phyloP scores from a whole-genome alignment of 2,797 vertebrate species.

The Myripristis jacobus region DNA sequence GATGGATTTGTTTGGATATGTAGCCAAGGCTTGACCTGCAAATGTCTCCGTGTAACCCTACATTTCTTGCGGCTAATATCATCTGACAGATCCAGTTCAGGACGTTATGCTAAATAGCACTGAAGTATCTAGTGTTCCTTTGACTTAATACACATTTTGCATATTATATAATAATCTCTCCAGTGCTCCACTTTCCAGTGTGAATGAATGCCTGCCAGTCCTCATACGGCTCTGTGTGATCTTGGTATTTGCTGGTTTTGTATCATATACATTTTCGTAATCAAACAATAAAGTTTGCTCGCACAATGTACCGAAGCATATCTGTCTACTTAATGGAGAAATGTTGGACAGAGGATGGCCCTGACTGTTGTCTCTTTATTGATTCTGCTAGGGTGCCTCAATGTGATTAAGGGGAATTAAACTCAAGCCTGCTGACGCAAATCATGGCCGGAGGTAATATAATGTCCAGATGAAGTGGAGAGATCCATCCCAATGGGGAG shows the following conservation, averaged over 20 bases:
- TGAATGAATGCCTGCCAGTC: neutral
- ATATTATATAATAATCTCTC: neutral
- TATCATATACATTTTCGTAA: constrained; percentile 4
- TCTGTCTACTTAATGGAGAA: constrained; percentile 48
- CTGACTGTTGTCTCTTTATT: constrained; percentile 68
- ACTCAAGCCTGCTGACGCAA: constrained; percentile 70
- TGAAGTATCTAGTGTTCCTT: neutral
- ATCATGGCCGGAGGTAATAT: constrained; percentile 73
- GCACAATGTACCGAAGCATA: neutral
- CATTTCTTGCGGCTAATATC: neutral
- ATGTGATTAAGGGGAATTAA: constrained; percentile 79
- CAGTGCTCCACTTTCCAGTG: neutral
- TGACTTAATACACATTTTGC: neutral
- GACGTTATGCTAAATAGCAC: neutral
- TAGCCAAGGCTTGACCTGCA: constrained; percentile 14
- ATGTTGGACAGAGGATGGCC: constrained; percentile 55
- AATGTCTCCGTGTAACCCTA: constrained; percentile 21
- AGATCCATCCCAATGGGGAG: constrained; percentile 66
- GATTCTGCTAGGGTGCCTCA: constrained; percentile 68
- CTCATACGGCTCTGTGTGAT: neutral
- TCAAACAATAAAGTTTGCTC: constrained; percentile 25
- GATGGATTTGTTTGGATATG: neutral
- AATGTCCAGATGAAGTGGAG: constrained; percentile 74
- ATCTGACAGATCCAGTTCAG: constrained; percentile 32
- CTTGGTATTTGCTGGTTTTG: neutral